phyloP scores from a whole-genome alignment of 2,113 vertebrate species.

The Lota lota region DNA sequence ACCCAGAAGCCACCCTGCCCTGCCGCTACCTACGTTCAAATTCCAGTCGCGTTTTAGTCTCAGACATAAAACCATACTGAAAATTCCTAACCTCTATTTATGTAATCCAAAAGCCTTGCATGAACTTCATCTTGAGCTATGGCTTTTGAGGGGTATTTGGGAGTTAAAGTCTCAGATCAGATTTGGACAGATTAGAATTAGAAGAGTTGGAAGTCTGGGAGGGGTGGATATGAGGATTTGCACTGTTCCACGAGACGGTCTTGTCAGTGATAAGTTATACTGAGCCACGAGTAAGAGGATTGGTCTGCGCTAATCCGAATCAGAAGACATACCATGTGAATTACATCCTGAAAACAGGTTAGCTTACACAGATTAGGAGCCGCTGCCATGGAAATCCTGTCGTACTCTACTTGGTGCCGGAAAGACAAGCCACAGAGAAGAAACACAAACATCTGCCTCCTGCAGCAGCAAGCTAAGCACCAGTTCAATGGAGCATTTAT shows the following conservation, averaged over 20 bases:
- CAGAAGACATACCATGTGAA: constrained; percentile 86
- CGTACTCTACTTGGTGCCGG: constrained; percentile 70
- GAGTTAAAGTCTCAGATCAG: constrained; percentile 78
- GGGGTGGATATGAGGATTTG: constrained; percentile 73
- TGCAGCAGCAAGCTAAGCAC: constrained; percentile 56
- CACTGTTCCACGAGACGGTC: constrained; percentile 69
- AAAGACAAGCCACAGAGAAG: constrained; percentile 70
- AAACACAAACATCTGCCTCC: constrained; percentile 73
- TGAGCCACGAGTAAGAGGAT: constrained; percentile 81
- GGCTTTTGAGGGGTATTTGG: constrained; percentile 77
- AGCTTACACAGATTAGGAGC: constrained; percentile 80
- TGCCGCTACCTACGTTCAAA: constrained; percentile 15
- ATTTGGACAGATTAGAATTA: constrained; percentile 79
- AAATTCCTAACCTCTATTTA: constrained; percentile 69
- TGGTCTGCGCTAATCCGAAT: constrained; percentile 80
- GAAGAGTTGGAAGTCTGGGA: constrained; percentile 62
- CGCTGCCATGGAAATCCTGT: constrained; percentile 74
- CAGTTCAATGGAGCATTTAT: constrained; percentile 76
- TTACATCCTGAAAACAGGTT: constrained; percentile 85
- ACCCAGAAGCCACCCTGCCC: constrained; percentile 13
- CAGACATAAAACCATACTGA: constrained; percentile 54
- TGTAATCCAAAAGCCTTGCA: constrained; percentile 69
- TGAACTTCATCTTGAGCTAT: constrained; percentile 66
- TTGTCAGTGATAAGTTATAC: constrained; percentile 80
- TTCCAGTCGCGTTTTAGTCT: constrained; percentile 38